Percentiles rank a stretch among this genome's conserved stretches.
phyloP scores from a whole-genome alignment of 2,888 invertebrate genomes.

The Acronicta psi region DNA sequence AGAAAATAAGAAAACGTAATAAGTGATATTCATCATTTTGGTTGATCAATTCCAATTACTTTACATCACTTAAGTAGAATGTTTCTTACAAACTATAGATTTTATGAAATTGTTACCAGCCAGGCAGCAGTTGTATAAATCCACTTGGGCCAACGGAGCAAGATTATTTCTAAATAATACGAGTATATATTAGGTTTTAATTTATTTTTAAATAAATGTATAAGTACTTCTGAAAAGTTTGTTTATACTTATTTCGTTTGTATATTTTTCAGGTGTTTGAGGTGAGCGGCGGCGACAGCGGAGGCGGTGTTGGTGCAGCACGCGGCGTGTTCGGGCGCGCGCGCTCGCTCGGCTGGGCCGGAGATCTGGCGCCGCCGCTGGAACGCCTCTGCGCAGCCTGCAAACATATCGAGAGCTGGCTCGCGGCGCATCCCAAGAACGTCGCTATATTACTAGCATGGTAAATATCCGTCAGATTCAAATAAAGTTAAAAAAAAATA shows the following conservation, averaged over 20 bases:
- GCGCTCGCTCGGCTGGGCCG: constrained; percentile 95
- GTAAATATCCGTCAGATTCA: constrained; percentile 77
- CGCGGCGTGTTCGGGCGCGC: constrained; percentile 91
- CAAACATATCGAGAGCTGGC: constrained; percentile 97
- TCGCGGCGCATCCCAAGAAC: constrained; percentile 94
- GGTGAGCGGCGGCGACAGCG: constrained; percentile 92
- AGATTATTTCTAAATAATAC: too few species aligned
- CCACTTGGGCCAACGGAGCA: too few species aligned
- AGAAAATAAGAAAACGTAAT: too few species aligned
- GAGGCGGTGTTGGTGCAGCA: constrained; percentile 88
- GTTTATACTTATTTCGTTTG: not conserved
- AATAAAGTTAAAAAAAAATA: too few species aligned
- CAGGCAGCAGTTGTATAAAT: too few species aligned
- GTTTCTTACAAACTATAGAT: too few species aligned
- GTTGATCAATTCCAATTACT: too few species aligned
- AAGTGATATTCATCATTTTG: too few species aligned
- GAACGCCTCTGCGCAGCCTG: constrained; percentile 97
- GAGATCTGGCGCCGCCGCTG: constrained; percentile 95
- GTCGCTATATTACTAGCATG: constrained; percentile 96
- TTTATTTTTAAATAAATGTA: too few species aligned
- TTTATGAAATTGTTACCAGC: too few species aligned
- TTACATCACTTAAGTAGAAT: not conserved
- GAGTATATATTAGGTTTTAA: too few species aligned
- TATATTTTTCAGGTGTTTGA: constrained; percentile 92
- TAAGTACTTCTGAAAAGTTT: too few species aligned